Conservation (phyloP, 1,140 invertebrate species). For the Ridgeia piscesae region DNA sequence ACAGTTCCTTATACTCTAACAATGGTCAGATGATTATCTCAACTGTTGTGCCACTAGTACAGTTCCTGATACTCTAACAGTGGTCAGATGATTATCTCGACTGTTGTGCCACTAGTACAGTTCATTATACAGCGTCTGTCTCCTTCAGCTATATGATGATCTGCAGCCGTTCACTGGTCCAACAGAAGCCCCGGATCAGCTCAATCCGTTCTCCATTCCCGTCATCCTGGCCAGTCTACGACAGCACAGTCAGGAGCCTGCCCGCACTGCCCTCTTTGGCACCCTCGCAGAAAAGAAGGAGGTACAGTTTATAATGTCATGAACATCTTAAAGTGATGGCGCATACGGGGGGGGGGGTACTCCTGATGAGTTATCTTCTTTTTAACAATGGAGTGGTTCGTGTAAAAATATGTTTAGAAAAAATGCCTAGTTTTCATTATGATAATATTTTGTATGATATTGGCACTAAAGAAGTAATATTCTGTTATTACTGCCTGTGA, state of each 20-base stretch:
- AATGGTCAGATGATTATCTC: too few species aligned
- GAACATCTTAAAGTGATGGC: too few species aligned
- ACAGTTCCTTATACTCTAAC: background rate
- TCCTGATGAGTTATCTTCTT: too few species aligned
- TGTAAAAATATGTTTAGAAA: too few species aligned
- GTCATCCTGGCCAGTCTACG: constrained; percentile 66
- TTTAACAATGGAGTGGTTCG: too few species aligned
- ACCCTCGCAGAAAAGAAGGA: constrained; percentile 24
- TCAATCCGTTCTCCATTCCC: constrained; percentile 74
- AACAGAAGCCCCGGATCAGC: constrained; percentile 33
- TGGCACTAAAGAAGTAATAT: too few species aligned
- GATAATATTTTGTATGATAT: too few species aligned
- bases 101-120: constrained; percentile 8
- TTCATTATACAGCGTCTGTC: background rate
- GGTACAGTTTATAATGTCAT: background rate
- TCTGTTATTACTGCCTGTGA: background rate
- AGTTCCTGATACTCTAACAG: background rate
- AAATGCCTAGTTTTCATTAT: too few species aligned
- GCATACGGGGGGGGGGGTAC: too few species aligned
- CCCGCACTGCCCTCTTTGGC: constrained; percentile 61
- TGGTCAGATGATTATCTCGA: too few species aligned
- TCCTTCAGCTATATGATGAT: constrained; percentile 52
- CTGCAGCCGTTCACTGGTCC: constrained; percentile 46
- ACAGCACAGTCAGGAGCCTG: constrained; percentile 71
- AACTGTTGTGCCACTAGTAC: too few species aligned